Conservation (phyloP, 2,113 vertebrate species). For the Lagopus muta region DNA sequence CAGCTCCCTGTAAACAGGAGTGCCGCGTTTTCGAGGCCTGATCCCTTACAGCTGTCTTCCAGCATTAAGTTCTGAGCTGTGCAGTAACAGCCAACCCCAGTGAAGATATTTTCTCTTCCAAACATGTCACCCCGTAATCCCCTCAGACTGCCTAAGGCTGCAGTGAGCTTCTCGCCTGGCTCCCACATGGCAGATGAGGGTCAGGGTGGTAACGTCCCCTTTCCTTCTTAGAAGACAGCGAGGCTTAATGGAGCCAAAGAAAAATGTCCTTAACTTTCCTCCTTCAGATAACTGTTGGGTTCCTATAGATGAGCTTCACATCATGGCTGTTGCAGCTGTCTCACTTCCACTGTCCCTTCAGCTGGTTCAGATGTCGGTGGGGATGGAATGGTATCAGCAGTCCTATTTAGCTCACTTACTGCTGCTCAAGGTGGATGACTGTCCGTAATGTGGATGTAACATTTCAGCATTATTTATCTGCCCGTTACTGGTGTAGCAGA, state of each 20-base stretch:
- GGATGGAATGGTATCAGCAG: background rate
- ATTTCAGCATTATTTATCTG: background rate
- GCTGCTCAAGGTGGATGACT: background rate
- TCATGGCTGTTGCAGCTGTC: constrained; percentile 24
- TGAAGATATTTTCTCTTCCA: background rate
- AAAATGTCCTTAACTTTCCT: constrained; percentile 49
- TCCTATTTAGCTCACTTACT: background rate
- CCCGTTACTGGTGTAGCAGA: background rate
- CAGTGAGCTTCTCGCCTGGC: background rate
- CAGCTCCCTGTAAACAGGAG: background rate
- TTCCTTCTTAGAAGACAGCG: background rate
- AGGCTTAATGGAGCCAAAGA: background rate
- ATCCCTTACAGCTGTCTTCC: background rate
- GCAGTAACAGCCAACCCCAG: background rate
- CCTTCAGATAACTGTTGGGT: background rate
- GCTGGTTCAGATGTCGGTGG: background rate
- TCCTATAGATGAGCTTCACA: background rate
- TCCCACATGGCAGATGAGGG: background rate
- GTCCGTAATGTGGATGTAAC: background rate
- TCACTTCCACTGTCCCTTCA: background rate
- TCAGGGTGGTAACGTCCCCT: background rate
- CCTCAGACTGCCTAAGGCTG: background rate
- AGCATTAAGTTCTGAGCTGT: background rate
- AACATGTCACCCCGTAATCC: background rate
- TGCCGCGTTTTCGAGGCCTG: background rate